Conservation (phyloP, 2,113 vertebrate species). For the Proterorhinus semilunaris region DNA sequence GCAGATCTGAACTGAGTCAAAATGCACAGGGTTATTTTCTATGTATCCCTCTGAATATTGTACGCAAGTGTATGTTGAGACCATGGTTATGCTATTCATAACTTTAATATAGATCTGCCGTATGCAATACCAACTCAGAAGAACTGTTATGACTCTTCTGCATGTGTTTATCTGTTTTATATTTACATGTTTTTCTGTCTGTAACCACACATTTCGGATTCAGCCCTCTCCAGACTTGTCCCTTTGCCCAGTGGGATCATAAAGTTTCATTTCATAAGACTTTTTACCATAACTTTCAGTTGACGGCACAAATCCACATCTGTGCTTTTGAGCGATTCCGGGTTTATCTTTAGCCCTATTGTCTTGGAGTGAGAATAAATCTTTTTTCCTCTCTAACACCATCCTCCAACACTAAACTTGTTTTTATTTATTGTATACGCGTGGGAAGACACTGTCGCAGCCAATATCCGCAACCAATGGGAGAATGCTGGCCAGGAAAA, state of each 20-base stretch:
- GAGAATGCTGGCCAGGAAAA: neutral
- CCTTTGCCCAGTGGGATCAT: constrained; percentile 4
- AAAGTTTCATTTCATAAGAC: constrained; percentile 5
- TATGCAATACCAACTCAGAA: neutral
- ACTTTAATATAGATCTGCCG: too few species aligned
- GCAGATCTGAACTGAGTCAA: too few species aligned
- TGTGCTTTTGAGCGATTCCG: constrained; percentile 3
- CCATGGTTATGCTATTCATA: too few species aligned
- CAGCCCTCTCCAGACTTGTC: neutral
- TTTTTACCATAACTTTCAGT: constrained; percentile 1
- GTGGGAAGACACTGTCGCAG: constrained; percentile 7
- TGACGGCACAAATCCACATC: neutral
- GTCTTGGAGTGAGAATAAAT: constrained; percentile 6
- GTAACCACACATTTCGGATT: neutral
- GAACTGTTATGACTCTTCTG: neutral
- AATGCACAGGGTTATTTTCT: too few species aligned
- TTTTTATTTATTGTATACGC: constrained; percentile 4
- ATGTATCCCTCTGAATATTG: too few species aligned
- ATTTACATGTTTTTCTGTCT: neutral
- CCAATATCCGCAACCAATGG: neutral
- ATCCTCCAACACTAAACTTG: constrained; percentile 4
- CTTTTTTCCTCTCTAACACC: constrained; percentile 2
- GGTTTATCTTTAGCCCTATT: constrained; percentile 10
- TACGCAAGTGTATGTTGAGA: too few species aligned
- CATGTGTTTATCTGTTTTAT: constrained; percentile 1